phyloP scores from a whole-genome alignment of 1,140 invertebrate genomes.

The Drusus annulatus region DNA sequence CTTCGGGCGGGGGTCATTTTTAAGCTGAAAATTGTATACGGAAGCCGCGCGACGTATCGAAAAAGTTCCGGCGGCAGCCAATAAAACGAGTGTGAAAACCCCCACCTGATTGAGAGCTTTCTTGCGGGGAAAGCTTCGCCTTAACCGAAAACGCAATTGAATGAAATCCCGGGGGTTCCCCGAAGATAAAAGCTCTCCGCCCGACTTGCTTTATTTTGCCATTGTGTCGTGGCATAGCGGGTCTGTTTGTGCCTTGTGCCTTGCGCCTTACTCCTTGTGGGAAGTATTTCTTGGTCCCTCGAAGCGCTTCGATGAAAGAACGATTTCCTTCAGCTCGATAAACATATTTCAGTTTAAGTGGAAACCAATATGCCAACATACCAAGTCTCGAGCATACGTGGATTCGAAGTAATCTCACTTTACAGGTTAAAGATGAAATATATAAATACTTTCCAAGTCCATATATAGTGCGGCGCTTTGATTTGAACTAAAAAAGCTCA shows the following conservation, averaged over 20 bases:
- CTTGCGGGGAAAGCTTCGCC: not conserved
- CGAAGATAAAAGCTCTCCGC: constrained; percentile 22
- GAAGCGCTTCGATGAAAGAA: no score
- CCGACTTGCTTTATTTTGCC: not conserved
- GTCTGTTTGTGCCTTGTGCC: constrained; percentile 1
- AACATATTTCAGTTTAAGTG: no score
- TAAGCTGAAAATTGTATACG: constrained; percentile 10
- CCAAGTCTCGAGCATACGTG: not conserved
- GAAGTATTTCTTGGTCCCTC: no score
- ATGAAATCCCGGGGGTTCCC: constrained; percentile 25
- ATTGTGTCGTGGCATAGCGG: not conserved
- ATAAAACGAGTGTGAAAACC: constrained; percentile 5
- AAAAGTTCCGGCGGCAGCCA: not conserved
- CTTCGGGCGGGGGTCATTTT: not conserved
- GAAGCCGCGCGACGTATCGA: not conserved
- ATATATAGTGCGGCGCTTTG: no score
- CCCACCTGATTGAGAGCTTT: constrained; percentile 36
- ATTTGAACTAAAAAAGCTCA: no score
- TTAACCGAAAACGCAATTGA: constrained; percentile 38
- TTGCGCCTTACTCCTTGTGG: no score
- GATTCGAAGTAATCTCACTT: no score
- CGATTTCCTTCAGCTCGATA: no score
- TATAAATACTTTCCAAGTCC: no score
- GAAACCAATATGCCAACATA: no score
- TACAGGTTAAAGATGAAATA: no score